Evolutionary conservation across 2,888 invertebrate genomes (phyloP).

Genomic region (Plagodis pulveraria): DNA sequence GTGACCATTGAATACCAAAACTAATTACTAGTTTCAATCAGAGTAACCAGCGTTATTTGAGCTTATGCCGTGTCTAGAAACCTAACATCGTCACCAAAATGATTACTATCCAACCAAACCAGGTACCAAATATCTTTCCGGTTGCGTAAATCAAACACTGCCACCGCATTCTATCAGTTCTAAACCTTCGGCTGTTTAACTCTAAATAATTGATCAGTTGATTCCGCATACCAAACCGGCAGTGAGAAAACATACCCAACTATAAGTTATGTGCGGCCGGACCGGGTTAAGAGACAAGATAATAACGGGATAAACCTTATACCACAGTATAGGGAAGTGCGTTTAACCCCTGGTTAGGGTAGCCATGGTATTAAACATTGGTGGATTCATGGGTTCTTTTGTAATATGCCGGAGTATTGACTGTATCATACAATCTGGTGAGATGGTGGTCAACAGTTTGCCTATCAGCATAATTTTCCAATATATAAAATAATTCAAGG

Average conservation of each 20-base stretch:
- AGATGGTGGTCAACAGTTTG: no score
- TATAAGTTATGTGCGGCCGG: conserved; percentile 47
- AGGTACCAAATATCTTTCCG: conserved; percentile 12
- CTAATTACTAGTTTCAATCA: no score
- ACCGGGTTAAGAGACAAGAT: conserved; percentile 49
- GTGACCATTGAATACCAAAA: no score
- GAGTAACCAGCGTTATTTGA: no score
- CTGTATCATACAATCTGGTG: no score
- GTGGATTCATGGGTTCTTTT: background rate
- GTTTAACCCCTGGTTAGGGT: conserved; percentile 30
- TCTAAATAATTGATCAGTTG: conserved; percentile 49
- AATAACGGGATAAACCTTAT: conserved; percentile 41
- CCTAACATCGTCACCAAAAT: no score
- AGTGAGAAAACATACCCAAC: no score
- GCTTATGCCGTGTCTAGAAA: no score
- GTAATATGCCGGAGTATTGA: no score
- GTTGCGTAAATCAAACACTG: conserved; percentile 20
- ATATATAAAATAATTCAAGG: no score
- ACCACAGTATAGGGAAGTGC: no score
- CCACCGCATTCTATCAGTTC: conserved; percentile 29
- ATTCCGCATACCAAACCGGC: conserved; percentile 40
- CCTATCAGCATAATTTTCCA: no score
- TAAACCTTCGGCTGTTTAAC: conserved; percentile 20
- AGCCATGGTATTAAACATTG: conserved; percentile 2
- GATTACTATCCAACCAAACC: background rate